phyloP scores from a whole-genome alignment of 2,113 vertebrate species.

The Galeopterus variegatus region DNA sequence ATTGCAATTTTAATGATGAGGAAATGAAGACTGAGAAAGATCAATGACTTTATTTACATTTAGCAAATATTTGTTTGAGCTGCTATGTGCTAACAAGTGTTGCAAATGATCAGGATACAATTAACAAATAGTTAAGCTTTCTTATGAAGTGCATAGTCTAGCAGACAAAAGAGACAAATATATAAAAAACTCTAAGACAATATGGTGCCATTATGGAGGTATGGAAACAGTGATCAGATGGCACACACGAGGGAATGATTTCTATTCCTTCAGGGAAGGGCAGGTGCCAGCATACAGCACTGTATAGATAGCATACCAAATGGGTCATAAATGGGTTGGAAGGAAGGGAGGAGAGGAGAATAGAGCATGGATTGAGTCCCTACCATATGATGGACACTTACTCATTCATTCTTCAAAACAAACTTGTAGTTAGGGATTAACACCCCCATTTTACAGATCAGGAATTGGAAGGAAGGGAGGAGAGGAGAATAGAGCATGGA shows the following conservation, averaged over 20 bases:
- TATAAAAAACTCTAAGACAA: not conserved
- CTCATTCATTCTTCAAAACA: not conserved
- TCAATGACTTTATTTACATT: not conserved
- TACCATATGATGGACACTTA: not conserved
- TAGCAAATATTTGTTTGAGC: not conserved
- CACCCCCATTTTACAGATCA: not conserved
- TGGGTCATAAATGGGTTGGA: fast-evolving
- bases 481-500: fast-evolving
- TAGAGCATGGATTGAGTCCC: fast-evolving
- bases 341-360: not conserved
- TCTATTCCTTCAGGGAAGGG: not conserved
- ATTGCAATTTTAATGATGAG: not conserved
- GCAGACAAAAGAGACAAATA: not conserved
- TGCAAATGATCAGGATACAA: not conserved
- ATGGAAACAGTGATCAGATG: fast-evolving
- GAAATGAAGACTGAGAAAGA: not conserved
- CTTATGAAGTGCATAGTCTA: not conserved
- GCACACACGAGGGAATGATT: not conserved
- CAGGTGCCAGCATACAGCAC: fast-evolving
- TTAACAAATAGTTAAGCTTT: not conserved
- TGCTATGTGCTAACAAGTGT: not conserved
- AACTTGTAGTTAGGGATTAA: not conserved
- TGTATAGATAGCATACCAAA: fast-evolving
- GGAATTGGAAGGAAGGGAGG: fast-evolving
- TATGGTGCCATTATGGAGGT: not conserved